These are phyloP conservation scores for Drosophila dives DNA, from an alignment of 2,888 invertebrate genomes.

Conservation along the genomic window DNA sequence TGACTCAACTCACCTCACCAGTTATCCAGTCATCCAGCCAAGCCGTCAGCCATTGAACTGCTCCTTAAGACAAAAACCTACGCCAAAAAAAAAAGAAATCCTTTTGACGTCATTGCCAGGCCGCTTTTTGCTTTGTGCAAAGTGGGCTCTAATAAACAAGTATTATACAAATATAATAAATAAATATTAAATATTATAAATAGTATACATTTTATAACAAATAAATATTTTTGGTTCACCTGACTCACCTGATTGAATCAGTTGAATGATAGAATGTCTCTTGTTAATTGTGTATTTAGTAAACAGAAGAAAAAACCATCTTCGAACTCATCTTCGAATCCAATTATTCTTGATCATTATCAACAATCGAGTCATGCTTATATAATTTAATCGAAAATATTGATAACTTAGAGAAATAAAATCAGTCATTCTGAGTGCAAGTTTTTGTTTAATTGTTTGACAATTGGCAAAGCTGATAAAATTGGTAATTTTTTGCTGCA, in stretches of 20 bases:
- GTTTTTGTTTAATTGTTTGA: conserved; percentile 27
- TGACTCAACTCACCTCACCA: conserved; percentile 52
- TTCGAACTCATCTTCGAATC: background rate
- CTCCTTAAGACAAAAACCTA: conserved; percentile 55
- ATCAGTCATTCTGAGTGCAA: conserved; percentile 37
- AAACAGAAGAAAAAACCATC: background rate
- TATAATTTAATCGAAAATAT: background rate
- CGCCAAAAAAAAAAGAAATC: conserved; percentile 53
- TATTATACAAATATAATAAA: no score
- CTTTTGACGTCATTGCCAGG: conserved; percentile 69
- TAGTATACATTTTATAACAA: background rate
- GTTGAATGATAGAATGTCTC: background rate
- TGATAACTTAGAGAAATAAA: conserved; percentile 6
- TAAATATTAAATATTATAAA: no score
- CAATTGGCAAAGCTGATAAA: conserved; percentile 23
- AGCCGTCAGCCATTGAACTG: conserved; percentile 29
- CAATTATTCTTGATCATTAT: background rate
- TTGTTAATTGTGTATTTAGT: background rate
- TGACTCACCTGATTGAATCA: no score
- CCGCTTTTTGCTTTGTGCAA: conserved; percentile 16
- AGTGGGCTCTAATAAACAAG: background rate
- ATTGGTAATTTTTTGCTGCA: conserved; percentile 42
- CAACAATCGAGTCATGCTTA: no score
- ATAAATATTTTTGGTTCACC: background rate
- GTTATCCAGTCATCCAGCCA: conserved; percentile 25